Percentiles rank a stretch among this genome's conserved stretches.
Evolutionary conservation across 2,113 vertebrate species (phyloP).

Genomic region (Macroglossus sobrinus): DNA sequence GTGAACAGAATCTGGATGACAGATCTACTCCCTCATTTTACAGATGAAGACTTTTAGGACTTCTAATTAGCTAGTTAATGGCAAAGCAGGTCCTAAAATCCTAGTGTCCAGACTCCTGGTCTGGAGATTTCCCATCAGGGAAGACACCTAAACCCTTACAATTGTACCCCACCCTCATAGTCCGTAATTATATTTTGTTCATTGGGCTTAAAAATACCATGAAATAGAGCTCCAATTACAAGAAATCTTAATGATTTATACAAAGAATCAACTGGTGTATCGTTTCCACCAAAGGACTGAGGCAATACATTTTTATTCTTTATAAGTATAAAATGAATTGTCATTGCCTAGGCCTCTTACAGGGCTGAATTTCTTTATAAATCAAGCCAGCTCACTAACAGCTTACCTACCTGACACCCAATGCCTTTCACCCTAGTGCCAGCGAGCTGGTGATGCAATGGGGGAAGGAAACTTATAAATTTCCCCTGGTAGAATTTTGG

Average conservation of each 20-base stretch:
- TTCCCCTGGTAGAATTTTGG: neutral
- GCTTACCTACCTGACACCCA: neutral
- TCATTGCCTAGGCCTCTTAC: neutral
- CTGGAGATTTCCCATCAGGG: neutral
- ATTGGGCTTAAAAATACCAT: conserved; percentile 23
- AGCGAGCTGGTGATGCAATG: neutral
- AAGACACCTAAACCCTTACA: neutral
- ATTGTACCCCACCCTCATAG: neutral
- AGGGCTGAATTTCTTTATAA: neutral
- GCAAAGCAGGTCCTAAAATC: neutral
- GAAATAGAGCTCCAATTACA: neutral
- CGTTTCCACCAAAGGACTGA: neutral
- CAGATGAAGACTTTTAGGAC: neutral
- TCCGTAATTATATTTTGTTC: neutral
- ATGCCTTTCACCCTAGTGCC: neutral
- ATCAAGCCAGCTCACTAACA: neutral
- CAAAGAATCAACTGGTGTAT: neutral
- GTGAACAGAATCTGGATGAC: neutral
- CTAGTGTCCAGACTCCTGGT: neutral
- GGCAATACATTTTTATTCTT: neutral
- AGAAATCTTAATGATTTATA: neutral
- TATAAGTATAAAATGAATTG: conserved; percentile 28
- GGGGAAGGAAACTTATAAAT: neutral
- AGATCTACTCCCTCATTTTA: neutral
- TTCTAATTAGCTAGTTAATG: neutral